Base-by-base conservation (phyloP, 2,113 vertebrate species). In the Paraplagusia blochii region DNA sequence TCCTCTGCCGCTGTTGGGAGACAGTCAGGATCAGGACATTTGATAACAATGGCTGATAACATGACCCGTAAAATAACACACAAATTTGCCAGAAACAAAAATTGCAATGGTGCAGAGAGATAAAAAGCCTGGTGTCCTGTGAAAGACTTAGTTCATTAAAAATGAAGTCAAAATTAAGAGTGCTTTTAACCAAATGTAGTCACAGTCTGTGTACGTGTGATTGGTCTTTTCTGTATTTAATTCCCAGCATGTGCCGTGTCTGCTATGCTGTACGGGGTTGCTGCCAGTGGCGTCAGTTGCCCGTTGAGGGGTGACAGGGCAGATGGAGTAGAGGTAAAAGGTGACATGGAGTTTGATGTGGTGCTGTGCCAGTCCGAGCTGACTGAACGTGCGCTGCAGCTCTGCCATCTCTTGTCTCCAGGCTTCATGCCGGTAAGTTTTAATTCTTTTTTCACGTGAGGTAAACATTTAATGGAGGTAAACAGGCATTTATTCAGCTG, bases 391-490 rank as follows among this genome's bases (percentile, higher is more conserved):
- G 85, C 85, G 72, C 82, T 95, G 73, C 85, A 90, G 76, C 89
- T 98, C 74, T 86, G 92, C 50, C 88, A 79, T 72, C 88, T 98
- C 74, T 86, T 98, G 66, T 93, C 94, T 14, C 89, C 91, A 3
- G 87, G 93, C 64, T 88, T 92, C 17, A 59, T 91, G 44, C 90
- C 91, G 80, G 93, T 95, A 63, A 85, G 90, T 84, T 66, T 68
- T 17, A 72, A 81, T 79, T 74, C 72, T 76, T 70, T 60, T 76
- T 84, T 80, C 83, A 57, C 76, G 64, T 74, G 76, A 79, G 82
- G n/a, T n/a, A n/a, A n/a, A n/a, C n/a, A n/a, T 80, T 83, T 83
- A 85, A 86, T 83, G 75, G 80, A 71, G 77, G 75, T 61, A 70
- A 80, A 83, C 73, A 81, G 59, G 66, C 76, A 80, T 85, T 86